phyloP scores from a whole-genome alignment of 37 sponge, comb jelly and placozoan species.

The Chondrilla cf. caribensis region DNA sequence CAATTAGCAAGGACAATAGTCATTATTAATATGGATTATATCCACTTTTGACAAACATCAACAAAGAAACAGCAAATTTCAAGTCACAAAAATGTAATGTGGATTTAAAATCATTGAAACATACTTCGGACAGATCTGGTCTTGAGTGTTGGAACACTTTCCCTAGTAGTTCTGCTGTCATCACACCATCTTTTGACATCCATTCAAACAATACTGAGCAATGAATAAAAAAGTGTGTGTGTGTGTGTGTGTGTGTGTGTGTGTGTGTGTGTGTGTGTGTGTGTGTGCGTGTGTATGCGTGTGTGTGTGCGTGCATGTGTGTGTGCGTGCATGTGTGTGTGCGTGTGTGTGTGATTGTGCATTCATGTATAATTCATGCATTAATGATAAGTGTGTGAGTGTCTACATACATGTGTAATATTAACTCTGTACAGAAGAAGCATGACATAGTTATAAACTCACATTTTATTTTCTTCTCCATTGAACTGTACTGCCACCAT shows the following conservation, averaged over 20 bases:
- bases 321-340: too few relatives aligned
- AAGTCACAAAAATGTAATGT: too few relatives aligned
- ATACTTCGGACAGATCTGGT: not conserved
- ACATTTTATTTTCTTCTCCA: not conserved
- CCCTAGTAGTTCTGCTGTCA: not conserved
- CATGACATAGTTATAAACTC: not conserved
- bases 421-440: not conserved
- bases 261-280: not conserved
- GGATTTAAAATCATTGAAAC: too few relatives aligned
- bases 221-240: not conserved
- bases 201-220: not conserved
- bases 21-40: too few relatives aligned
- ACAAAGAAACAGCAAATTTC: too few relatives aligned
- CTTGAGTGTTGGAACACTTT: conserved; percentile 5
- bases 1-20: too few relatives aligned
- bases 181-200: not conserved
- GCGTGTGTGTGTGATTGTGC: not conserved
- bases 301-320: too few relatives aligned
- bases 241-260: not conserved
- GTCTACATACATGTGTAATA: too few relatives aligned
- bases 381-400: too few relatives aligned
- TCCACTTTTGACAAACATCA: too few relatives aligned
- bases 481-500: conserved; percentile 12
- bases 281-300: too few relatives aligned
- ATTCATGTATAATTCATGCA: not conserved